Evolutionary conservation across 2,113 vertebrate species (phyloP).

Genomic region (Daphoenositta chrysoptera): DNA sequence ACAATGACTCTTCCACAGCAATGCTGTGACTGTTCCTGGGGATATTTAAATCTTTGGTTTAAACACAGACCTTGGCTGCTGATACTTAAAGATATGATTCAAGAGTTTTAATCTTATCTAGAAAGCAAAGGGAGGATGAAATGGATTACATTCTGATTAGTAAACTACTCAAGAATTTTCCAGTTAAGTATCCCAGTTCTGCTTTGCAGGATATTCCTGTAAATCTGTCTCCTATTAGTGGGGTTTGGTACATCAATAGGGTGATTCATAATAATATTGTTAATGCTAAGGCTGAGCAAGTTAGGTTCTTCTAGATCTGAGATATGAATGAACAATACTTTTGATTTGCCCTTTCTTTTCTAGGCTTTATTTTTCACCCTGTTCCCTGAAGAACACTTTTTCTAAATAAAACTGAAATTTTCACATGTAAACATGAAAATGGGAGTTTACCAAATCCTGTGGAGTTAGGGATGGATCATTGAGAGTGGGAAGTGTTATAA

Average conservation of each 20-base stretch:
- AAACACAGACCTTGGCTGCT: neutral
- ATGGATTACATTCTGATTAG: neutral
- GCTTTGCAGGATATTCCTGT: neutral
- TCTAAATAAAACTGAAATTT: neutral
- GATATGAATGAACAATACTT: neutral
- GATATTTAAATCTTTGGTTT: neutral
- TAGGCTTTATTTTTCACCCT: neutral
- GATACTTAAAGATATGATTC: neutral
- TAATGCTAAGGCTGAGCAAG: neutral
- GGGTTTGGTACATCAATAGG: neutral
- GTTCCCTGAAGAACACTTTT: neutral
- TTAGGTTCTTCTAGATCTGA: neutral
- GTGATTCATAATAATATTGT: neutral
- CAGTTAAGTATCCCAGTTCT: neutral
- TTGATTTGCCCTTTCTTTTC: neutral
- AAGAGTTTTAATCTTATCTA: neutral
- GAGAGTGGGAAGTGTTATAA: neutral
- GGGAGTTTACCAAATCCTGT: neutral
- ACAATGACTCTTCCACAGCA: neutral
- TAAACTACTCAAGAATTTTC: neutral
- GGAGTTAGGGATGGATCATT: neutral
- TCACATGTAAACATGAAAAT: neutral
- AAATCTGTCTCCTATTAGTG: neutral
- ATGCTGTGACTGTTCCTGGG: neutral
- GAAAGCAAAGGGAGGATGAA: neutral